phyloP scores from a whole-genome alignment of 1,140 invertebrate species.

The Meteorus sp. region DNA sequence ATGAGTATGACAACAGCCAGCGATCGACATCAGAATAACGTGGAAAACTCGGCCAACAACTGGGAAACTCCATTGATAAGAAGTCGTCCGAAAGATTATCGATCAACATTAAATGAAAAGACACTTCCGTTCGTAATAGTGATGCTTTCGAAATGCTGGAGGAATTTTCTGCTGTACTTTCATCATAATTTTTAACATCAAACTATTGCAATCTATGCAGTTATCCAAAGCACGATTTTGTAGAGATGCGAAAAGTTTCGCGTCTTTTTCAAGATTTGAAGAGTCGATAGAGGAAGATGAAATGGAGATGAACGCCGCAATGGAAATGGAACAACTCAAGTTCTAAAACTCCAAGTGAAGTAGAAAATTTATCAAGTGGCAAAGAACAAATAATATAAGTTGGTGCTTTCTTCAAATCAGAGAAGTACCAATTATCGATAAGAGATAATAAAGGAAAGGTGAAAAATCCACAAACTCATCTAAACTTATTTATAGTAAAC shows the following conservation, averaged over 20 bases:
- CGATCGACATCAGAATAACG: neutral
- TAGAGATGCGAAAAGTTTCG: slow-evolving; percentile 30
- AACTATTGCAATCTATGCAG: slow-evolving; percentile 17
- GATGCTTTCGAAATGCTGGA: slow-evolving; percentile 10
- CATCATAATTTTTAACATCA: slow-evolving; percentile 1
- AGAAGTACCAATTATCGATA: too few relatives aligned
- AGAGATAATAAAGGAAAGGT: too few relatives aligned
- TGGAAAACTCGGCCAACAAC: slow-evolving; percentile 23
- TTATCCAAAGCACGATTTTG: neutral
- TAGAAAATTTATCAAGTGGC: neutral
- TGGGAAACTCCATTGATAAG: slow-evolving; percentile 34
- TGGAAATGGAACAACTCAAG: neutral
- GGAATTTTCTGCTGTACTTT: slow-evolving; percentile 18
- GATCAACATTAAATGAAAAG: slow-evolving; percentile 14
- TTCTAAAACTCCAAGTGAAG: neutral
- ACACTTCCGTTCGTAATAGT: slow-evolving; percentile 16
- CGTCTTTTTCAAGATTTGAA: slow-evolving; percentile 8
- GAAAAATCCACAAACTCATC: too few relatives aligned
- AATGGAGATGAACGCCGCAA: slow-evolving; percentile 11
- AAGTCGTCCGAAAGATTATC: slow-evolving; percentile 34
- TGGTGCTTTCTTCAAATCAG: neutral
- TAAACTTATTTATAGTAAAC: too few relatives aligned
- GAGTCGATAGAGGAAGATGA: slow-evolving; percentile 3
- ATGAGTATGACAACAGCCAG: slow-evolving; percentile 19
- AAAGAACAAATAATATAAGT: neutral